phyloP scores from a whole-genome alignment of 2,797 vertebrate species.

The Megaceryle alcyon region DNA sequence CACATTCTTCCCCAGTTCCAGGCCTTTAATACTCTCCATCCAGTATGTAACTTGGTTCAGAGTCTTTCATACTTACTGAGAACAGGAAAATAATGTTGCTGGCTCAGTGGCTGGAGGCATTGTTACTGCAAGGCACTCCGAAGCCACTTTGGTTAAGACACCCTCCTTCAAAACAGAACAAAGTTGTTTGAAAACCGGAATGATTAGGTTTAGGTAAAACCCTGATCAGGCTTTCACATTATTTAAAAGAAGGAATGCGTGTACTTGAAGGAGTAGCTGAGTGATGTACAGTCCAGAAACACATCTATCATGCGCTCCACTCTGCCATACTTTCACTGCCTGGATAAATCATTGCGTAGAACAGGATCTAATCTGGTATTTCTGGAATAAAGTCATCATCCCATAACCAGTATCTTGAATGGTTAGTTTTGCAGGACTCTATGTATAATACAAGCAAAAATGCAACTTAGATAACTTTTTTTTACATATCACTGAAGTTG shows the following conservation, averaged over 20 bases:
- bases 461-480: neutral
- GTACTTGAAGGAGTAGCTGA: neutral
- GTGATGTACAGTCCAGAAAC: neutral
- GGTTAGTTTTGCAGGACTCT: neutral
- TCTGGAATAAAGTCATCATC: neutral
- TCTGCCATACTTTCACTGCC: neutral
- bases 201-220: neutral
- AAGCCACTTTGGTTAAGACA: neutral
- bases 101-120: neutral
- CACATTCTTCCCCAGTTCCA: neutral
- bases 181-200: neutral
- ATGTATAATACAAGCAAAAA: neutral
- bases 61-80: neutral
- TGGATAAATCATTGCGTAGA: neutral
- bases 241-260: neutral
- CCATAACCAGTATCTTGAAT: neutral
- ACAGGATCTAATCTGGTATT: neutral
- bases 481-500: neutral
- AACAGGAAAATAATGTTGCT: neutral
- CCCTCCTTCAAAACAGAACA: neutral
- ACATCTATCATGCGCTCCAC: neutral
- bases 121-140: neutral
- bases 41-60: rapidly evolving
- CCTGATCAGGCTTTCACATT: neutral
- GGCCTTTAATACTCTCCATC: neutral